These are phyloP conservation scores for Ctenosaura bakeri DNA, from an alignment of 2,797 vertebrate species.

Conservation along the genomic window DNA sequence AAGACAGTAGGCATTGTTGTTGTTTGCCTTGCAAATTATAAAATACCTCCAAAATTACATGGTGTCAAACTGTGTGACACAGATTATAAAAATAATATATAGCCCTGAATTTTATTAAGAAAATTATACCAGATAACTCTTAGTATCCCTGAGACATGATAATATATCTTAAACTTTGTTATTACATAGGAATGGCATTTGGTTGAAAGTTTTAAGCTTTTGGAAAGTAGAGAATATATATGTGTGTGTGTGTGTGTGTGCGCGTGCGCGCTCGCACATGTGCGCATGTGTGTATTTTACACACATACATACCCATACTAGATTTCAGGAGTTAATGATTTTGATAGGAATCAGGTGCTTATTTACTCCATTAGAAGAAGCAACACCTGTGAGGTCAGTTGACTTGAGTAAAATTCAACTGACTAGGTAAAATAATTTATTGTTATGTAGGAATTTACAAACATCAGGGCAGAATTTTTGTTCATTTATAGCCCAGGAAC, in stretches of 20 bases:
- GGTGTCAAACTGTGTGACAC: slow-evolving; percentile 80
- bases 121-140: slow-evolving; percentile 81
- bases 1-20: slow-evolving; percentile 78
- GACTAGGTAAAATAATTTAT: background rate
- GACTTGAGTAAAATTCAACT: background rate
- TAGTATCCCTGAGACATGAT: slow-evolving; percentile 70
- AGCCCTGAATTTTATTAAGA: slow-evolving; percentile 80
- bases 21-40: slow-evolving; percentile 81
- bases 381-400: background rate
- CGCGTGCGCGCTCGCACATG: no score
- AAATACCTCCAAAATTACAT: slow-evolving; percentile 83
- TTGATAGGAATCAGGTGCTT: slow-evolving; percentile 21
- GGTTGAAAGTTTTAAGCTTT: slow-evolving; percentile 55
- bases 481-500: background rate
- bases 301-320: background rate
- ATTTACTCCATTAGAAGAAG: background rate
- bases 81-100: slow-evolving; percentile 78
- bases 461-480: background rate
- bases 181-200: slow-evolving; percentile 55
- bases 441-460: background rate
- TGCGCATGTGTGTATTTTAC: no score
- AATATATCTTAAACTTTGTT: slow-evolving; percentile 70
- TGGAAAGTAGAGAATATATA: slow-evolving; percentile 28
- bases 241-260: background rate
- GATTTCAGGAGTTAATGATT: slow-evolving; percentile 5